Conservation (phyloP, 2,888 invertebrate species). For the Polia nebulosa region DNA sequence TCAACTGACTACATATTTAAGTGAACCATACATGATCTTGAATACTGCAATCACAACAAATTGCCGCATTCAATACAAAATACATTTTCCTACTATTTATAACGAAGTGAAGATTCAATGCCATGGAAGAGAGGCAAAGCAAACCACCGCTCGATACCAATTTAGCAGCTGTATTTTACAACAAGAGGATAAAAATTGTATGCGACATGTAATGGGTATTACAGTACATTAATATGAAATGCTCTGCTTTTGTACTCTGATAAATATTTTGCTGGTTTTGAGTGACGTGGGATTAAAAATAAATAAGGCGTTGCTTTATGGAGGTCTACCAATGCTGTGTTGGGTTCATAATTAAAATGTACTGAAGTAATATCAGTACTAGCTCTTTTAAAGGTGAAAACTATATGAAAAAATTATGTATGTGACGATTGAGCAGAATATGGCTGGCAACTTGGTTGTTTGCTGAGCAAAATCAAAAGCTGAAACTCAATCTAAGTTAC, state of each 20-base stretch:
- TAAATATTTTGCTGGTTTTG: slow-evolving; percentile 46
- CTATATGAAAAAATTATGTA: neutral
- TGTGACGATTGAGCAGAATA: neutral
- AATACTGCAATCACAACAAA: slow-evolving; percentile 58
- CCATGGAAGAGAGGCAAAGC: slow-evolving; percentile 56
- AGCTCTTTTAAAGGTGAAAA: neutral
- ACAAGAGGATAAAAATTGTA: slow-evolving; percentile 63
- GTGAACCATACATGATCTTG: slow-evolving; percentile 30
- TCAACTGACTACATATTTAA: slow-evolving; percentile 20
- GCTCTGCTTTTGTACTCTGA: slow-evolving; percentile 43
- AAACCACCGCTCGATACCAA: slow-evolving; percentile 66
- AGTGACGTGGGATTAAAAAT: slow-evolving; percentile 42
- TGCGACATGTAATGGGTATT: slow-evolving; percentile 55
- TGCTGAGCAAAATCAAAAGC: too few species aligned
- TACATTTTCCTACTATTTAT: slow-evolving; percentile 53
- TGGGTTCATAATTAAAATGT: slow-evolving; percentile 26
- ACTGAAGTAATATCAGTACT: neutral
- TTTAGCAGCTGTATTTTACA: slow-evolving; percentile 64
- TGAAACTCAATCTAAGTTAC: neutral
- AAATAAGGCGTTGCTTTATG: slow-evolving; percentile 17
- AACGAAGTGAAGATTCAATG: slow-evolving; percentile 56
- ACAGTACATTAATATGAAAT: slow-evolving; percentile 48
- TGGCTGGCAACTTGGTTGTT: too few species aligned
- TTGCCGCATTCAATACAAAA: slow-evolving; percentile 53
- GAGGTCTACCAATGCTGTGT: slow-evolving; percentile 4